These are phyloP conservation scores for Drosophila orena DNA, from an alignment of 1,140 invertebrate species.

Conservation along the genomic window DNA sequence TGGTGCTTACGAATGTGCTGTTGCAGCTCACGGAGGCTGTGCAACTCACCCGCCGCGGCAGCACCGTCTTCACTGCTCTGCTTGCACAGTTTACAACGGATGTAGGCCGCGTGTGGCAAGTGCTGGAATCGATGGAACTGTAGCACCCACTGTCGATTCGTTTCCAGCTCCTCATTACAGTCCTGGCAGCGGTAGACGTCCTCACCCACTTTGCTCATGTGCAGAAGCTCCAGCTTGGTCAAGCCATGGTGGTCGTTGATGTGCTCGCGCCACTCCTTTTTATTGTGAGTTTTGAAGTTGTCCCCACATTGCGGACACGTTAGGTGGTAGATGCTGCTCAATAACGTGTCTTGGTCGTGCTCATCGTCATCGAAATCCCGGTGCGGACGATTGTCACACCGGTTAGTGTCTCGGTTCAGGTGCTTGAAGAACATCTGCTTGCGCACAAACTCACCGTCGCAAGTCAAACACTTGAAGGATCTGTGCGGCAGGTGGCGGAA, in stretches of 20 bases:
- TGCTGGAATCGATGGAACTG: constrained; percentile 74
- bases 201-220: constrained; percentile 59
- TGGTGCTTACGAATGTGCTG: constrained; percentile 61
- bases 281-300: constrained; percentile 52
- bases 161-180: constrained; percentile 67
- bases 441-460: constrained; percentile 73
- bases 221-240: constrained; percentile 49
- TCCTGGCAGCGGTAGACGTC: constrained; percentile 65
- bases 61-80: constrained; percentile 13
- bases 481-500: constrained; percentile 78
- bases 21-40: constrained; percentile 60
- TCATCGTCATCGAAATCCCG: constrained; percentile 37
- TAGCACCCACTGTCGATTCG: constrained; percentile 56
- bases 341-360: background rate
- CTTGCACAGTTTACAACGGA: constrained; percentile 65
- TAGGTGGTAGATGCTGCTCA: constrained; percentile 44
- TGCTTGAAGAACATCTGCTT: constrained; percentile 84
- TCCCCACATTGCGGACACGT: constrained; percentile 75
- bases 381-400: constrained; percentile 59
- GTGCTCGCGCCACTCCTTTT: constrained; percentile 64
- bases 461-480: constrained; percentile 76
- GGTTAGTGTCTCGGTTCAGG: constrained; percentile 72
- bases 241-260: constrained; percentile 67
- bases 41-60: constrained; percentile 26
- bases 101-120: constrained; percentile 67